Base-by-base conservation (phyloP, 35 echinoderm and acorn worm genomes). In the Anneissia japonica region DNA sequence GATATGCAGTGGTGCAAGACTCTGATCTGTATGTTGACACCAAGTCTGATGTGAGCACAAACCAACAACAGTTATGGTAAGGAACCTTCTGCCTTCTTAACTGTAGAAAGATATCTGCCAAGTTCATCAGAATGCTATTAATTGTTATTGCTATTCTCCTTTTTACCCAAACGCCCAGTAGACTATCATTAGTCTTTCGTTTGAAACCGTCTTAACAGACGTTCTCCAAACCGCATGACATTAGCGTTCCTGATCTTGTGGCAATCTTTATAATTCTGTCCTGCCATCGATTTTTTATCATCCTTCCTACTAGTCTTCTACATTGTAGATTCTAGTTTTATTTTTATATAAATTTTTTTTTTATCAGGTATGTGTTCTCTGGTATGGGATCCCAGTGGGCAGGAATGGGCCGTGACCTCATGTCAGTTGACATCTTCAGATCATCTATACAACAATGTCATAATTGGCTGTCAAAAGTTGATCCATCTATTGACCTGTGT, bases 381-480 rank as follows among this genome's bases (percentile, higher is more conserved):
- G 89, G 93, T 46, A 91, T 96, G 86, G 93, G 93, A 37, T 91
- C 93, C 0, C 93, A 96, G 46, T 96, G 93, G 93, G 74, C 89
- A 23, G 93, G 93, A 10, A 96, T 96, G 93, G 93, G 93, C 3
- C 83, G 77, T 38, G 93, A 96, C 82, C 81, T 96, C 35, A 91
- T 96, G 89, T 46, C 14, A 0, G 19, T 96, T 11, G 46, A 96
- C 38, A 84, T 76, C 13, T 96, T 92, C 77, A 72, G 79, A 31
- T 78, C 88, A 36, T 89, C 93, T 51, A 92, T 96, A 29, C 38
- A 86, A 26, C 35, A 86, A 28, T 88, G 80, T 33, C 89, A 91
- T 31, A 45, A 96, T 29, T 46, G 82, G 26, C 83, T 96, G 64
- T 36, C 85, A 43, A 36, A 79, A 19, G 79, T 75, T 9, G 90